Conservation (phyloP, 1,140 invertebrate genomes). For the Drosophila ambigua region DNA sequence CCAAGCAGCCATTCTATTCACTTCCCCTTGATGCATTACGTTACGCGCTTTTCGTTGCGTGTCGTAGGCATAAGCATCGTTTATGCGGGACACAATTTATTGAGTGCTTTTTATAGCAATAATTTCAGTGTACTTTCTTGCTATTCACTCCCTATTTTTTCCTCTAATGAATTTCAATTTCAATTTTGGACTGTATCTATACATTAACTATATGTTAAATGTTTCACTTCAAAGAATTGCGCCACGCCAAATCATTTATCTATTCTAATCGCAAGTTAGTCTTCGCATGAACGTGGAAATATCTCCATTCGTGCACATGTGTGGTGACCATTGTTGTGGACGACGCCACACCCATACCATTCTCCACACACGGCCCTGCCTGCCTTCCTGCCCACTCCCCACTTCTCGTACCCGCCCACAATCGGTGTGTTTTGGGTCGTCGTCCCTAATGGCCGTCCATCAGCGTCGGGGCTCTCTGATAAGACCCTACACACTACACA, state of each 20-base stretch:
- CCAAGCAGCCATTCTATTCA: not conserved
- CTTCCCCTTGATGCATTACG: conserved; percentile 36
- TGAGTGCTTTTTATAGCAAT: not conserved
- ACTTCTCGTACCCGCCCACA: conserved; percentile 18
- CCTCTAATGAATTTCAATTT: not conserved
- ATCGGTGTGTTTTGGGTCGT: conserved; percentile 35
- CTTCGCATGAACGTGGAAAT: conserved; percentile 7
- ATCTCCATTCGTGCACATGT: conserved; percentile 15
- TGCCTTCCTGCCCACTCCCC: not conserved
- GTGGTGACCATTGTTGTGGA: conserved; percentile 36
- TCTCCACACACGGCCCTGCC: conserved; percentile 1
- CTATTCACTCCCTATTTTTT: no score
- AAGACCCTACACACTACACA: conserved; percentile 30
- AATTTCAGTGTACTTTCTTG: not conserved
- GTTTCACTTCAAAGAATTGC: no score
- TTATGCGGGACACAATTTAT: conserved; percentile 15
- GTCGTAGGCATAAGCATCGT: conserved; percentile 25
- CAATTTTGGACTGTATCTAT: no score
- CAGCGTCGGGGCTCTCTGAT: conserved; percentile 35
- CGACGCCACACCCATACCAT: conserved; percentile 35
- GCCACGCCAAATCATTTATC: no score
- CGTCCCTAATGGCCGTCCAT: conserved; percentile 54
- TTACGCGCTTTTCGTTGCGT: conserved; percentile 52
- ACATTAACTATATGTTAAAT: no score
- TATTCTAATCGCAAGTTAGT: not conserved